Evolutionary conservation across 2,888 invertebrate genomes (phyloP).

Genomic region (Drosophila crucigera): DNA sequence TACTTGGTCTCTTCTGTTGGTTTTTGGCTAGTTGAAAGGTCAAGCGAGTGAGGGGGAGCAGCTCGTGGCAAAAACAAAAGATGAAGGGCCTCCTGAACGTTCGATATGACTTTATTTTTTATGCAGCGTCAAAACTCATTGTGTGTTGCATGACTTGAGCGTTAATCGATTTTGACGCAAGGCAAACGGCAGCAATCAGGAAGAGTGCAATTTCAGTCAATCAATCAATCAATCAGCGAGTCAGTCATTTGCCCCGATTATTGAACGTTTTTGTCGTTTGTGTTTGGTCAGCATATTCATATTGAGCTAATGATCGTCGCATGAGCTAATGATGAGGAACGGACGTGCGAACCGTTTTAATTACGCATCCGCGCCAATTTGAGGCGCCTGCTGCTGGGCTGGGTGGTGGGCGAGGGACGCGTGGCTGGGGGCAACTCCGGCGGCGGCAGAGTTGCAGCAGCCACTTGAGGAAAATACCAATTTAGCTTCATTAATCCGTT

Average conservation of each 20-base stretch:
- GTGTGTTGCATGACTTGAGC: constrained; percentile 67
- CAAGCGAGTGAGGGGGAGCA: constrained; percentile 10
- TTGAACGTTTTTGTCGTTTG: constrained; percentile 29
- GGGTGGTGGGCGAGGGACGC: neutral
- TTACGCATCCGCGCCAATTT: constrained; percentile 61
- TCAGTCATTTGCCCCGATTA: constrained; percentile 43
- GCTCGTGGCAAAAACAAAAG: neutral
- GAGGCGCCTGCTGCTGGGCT: constrained; percentile 30
- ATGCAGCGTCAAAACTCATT: constrained; percentile 61
- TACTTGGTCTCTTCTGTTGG: constrained; percentile 28
- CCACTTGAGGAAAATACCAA: constrained; percentile 68
- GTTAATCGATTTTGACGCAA: constrained; percentile 69
- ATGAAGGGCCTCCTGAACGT: constrained; percentile 16
- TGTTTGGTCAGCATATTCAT: constrained; percentile 59
- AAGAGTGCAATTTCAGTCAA: constrained; percentile 73
- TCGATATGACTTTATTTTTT: constrained; percentile 43
- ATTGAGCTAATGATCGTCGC: constrained; percentile 19
- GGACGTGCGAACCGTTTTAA: constrained; percentile 67
- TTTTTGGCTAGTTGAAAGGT: constrained; percentile 48
- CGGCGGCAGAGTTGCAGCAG: constrained; percentile 27
- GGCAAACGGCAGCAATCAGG: constrained; percentile 57
- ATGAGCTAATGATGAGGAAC: constrained; percentile 59
- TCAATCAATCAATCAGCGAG: constrained; percentile 47
- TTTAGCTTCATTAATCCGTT: constrained; percentile 70
- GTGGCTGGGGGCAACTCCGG: neutral